Evolutionary conservation across 2,797 vertebrate species (phyloP), one percentile per base, ranked within the genome.

Genomic region (Pseudomugil tenellus): DNA sequence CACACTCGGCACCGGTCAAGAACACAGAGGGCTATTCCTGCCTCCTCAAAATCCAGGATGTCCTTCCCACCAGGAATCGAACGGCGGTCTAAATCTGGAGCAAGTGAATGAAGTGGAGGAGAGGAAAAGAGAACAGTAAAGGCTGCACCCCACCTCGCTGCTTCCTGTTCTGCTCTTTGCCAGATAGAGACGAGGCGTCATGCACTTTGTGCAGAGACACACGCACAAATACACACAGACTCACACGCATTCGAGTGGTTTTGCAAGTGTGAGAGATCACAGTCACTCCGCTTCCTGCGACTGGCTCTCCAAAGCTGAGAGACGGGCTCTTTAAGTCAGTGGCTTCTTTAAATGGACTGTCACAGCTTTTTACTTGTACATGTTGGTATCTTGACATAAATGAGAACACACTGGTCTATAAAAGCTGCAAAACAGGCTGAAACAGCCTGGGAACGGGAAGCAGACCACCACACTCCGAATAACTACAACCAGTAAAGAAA

Each of bases 141-240:
- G 79, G 65, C 65, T 1, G 74, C 68, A 80, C 87, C 84, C 81
- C 86, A 89, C 87, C 89, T 89, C 80, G 41, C 76, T 66, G 73
- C 83, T 92, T 92, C 91, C 91, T 92, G 90, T 91, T 91, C 87
- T 89, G 85, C 79, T 89, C 75, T 53, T 41, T 74, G 81, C 84
- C 87, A 74, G 76, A 89, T 73, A 90, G 77, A 87, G 72, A 72
- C 66, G 77, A 88, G 78, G 79, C 80, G 85, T 81, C 80, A 80
- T 77, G 77, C 88, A 85, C 79, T 84, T 71, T 85, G 65, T 71
- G 55, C 77, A 79, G 9, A 83, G 70, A 71, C 70, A 72, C 56
- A 65, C 56, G 34, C 70, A 62, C 53, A 56, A 70, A 73, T 59
- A 63, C 51, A 67, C 54, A 74, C 55, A 48, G 43, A 63, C 64